Evolutionary conservation across 1,140 invertebrate genomes (phyloP), one percentile per base, ranked within the genome.

Genomic region (Lycorma delicatula): DNA sequence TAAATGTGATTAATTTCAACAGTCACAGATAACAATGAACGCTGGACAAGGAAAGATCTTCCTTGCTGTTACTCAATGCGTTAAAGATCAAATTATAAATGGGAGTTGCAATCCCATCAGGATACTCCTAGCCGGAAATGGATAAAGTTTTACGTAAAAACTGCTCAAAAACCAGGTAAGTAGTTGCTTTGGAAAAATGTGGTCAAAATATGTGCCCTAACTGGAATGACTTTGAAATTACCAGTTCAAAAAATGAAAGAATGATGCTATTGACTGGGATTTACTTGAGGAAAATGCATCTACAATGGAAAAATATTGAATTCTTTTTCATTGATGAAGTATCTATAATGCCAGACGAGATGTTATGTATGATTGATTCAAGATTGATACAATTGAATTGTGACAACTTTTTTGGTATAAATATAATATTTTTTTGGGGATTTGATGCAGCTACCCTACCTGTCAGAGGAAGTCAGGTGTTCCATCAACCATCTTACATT

Each of bases 281-380:
- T 57, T 69, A 67, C 52, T 60, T 72, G 34, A 62, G 60, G 65
- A 52, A 62, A 51, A 67, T 71, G 68, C 57, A 67, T 18, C 56
- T 62, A 58, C 56, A 65, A 60, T 74, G 70, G 70, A 61, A 64
- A 63, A 31, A 72, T 29, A 61, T 68, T 46, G 60, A 72, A 27
- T 74, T 70, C 62, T 60, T 74, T 6, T 69, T 73, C 54, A 69
- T 72, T 18, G 71, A 74, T 58, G 71, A 73, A 70, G 72, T 74
- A 61, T 73, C 66, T 48, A 71, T 70, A 68, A 65, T 71, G 5
- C 61, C 68, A 0, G 71, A 68, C 58, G 62, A 70, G 41, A 72
- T 69, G 64, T 46, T 73, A 9, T 70, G 70, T 46, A 71, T 67
- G 63, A 72, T 74, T 26, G 67, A 73, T 27, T 64, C 64, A 18